Conservation (phyloP, 2,113 vertebrate genomes). For the Brienomyrus brachyistius region DNA sequence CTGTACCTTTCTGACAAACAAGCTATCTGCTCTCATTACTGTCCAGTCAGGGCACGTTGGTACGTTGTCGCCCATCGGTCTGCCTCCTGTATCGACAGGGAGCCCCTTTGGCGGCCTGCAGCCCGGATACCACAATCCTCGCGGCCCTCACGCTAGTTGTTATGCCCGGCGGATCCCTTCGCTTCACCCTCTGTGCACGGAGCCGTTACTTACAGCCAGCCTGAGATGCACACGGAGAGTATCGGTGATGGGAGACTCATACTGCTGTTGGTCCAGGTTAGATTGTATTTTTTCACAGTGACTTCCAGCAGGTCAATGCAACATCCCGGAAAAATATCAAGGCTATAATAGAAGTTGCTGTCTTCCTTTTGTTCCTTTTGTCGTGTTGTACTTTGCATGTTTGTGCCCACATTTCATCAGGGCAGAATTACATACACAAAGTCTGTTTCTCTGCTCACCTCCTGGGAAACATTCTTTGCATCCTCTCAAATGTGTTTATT, state of each 20-base stretch:
- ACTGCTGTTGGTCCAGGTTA: not conserved
- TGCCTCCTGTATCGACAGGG: not conserved
- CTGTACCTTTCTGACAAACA: constrained; percentile 52
- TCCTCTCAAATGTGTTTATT: not conserved
- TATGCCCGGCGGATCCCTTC: too few relatives aligned
- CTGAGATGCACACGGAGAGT: not conserved
- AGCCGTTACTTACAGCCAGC: not conserved
- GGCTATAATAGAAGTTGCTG: not conserved
- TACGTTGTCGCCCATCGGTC: constrained; percentile 5
- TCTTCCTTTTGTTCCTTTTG: not conserved
- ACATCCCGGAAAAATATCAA: not conserved
- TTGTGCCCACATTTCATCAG: not conserved
- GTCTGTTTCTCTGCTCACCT: not conserved
- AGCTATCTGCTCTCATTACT: constrained; percentile 46
- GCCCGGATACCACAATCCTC: not conserved
- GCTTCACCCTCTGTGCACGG: not conserved
- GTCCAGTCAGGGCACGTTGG: constrained; percentile 49
- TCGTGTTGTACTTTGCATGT: not conserved
- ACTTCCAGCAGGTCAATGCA: not conserved
- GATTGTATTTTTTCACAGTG: not conserved
- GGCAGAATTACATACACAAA: not conserved
- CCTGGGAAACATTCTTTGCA: not conserved
- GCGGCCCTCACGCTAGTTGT: not conserved
- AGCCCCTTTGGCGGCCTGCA: not conserved
- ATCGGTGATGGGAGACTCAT: not conserved